Percentiles rank a stretch among this genome's conserved stretches.
These are phyloP conservation scores for Rhynchotus rufescens DNA, from an alignment of 2,797 vertebrate species.

Conservation along the genomic window DNA sequence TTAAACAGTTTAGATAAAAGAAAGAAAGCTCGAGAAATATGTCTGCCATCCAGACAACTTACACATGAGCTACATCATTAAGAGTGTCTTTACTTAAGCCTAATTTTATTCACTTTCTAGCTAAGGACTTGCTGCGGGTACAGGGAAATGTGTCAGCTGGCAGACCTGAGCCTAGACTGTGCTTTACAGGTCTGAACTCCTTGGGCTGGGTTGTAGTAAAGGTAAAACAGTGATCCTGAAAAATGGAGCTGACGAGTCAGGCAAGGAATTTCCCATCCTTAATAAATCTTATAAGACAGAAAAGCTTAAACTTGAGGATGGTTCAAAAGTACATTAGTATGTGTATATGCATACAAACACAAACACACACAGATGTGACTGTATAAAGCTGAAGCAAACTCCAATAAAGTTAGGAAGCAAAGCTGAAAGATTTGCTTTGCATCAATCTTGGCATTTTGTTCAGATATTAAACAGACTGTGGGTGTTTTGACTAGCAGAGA, in stretches of 20 bases:
- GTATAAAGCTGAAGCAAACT: neutral
- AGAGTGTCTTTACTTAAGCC: neutral
- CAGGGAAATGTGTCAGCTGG: neutral
- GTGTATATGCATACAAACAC: neutral
- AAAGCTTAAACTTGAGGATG: neutral
- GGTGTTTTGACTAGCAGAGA: conserved; percentile 13
- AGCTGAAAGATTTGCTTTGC: conserved; percentile 5
- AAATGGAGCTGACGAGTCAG: neutral
- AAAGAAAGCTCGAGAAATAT: neutral
- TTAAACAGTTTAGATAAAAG: neutral
- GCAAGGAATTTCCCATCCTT: neutral
- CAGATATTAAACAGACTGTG: neutral
- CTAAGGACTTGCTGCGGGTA: neutral
- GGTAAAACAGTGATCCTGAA: neutral
- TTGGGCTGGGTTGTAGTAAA: neutral
- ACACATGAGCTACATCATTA: neutral
- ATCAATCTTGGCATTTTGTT: conserved; percentile 10
- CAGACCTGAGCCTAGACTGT: accelerated
- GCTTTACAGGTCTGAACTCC: neutral
- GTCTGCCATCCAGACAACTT: neutral
- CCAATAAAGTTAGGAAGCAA: neutral
- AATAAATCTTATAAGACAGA: neutral
- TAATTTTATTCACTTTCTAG: neutral
- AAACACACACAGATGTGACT: neutral
- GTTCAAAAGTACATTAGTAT: neutral